Percentiles rank a stretch among this genome's conserved stretches.
Conservation (phyloP, 2,113 vertebrate species). For the Gymnarchus niloticus region DNA sequence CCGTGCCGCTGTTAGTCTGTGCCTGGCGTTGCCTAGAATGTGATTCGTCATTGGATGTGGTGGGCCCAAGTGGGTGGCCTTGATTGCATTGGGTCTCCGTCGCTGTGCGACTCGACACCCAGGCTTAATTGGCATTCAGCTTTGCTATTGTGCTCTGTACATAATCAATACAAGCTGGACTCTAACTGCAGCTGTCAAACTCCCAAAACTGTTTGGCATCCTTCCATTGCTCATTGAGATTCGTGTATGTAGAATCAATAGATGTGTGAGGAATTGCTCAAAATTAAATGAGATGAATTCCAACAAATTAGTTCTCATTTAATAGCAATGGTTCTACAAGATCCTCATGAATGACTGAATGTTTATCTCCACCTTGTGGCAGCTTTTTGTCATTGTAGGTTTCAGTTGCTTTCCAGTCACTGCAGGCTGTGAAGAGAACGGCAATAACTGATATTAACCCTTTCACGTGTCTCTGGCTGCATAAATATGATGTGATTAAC, state of each 20-base stretch:
- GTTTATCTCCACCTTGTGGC: constrained; percentile 35
- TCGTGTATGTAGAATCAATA: background rate
- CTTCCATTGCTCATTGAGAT: background rate
- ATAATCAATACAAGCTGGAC: background rate
- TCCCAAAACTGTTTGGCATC: background rate
- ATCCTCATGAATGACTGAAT: background rate
- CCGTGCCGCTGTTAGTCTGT: background rate
- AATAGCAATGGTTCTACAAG: background rate
- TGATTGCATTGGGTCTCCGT: background rate
- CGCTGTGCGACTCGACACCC: background rate
- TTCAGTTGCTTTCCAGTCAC: background rate
- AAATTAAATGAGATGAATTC: background rate
- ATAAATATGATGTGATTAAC: constrained; percentile 1
- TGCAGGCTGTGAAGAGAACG: background rate
- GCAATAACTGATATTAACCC: background rate
- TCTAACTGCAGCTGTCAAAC: background rate
- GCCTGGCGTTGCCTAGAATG: background rate
- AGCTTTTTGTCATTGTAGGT: background rate
- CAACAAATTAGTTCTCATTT: background rate
- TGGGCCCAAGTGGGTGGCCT: background rate
- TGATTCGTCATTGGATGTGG: background rate
- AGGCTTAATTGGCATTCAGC: background rate
- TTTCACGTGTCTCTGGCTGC: background rate
- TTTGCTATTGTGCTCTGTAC: background rate
- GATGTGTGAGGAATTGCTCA: background rate